Evolutionary conservation across 2,797 vertebrate species (phyloP).

Genomic region (Parauchenoglanis ngamensis): DNA sequence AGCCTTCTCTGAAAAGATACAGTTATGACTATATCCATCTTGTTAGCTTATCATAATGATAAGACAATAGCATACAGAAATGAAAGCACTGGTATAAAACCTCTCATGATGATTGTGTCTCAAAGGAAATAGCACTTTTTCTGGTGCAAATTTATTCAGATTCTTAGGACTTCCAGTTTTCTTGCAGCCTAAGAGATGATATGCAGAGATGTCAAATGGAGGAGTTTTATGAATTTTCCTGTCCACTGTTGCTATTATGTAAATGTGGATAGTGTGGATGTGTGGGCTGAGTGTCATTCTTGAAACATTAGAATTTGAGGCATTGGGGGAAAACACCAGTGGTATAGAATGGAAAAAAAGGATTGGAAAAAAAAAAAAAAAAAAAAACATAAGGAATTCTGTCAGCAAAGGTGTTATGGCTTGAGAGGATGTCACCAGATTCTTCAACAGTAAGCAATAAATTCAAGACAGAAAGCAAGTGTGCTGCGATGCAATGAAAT

Average conservation of each 20-base stretch:
- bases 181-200: conserved; percentile 9
- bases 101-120: conserved; percentile 26
- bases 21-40: background rate
- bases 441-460: conserved; percentile 53
- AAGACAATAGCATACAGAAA: background rate
- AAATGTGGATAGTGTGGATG: conserved; percentile 32
- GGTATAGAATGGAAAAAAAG: conserved; percentile 23
- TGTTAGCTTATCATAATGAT: conserved; percentile 7
- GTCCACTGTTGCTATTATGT: conserved; percentile 39
- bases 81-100: conserved; percentile 11
- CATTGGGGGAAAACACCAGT: background rate
- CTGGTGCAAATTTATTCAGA: conserved; percentile 35
- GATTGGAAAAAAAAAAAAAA: conserved; percentile 10
- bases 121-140: conserved; percentile 10
- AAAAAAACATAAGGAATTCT: conserved; percentile 19
- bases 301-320: conserved; percentile 34
- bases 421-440: conserved; percentile 38
- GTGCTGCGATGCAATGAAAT: conserved; percentile 34
- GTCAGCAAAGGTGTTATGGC: conserved; percentile 32
- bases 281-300: conserved; percentile 24
- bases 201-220: conserved; percentile 26
- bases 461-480: conserved; percentile 28
- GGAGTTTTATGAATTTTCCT: conserved; percentile 30
- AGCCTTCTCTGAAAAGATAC: conserved; percentile 16
- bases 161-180: conserved; percentile 19